These are phyloP conservation scores for Halichoeres trimaculatus DNA, from an alignment of 2,113 vertebrate species.

Conservation along the genomic window DNA sequence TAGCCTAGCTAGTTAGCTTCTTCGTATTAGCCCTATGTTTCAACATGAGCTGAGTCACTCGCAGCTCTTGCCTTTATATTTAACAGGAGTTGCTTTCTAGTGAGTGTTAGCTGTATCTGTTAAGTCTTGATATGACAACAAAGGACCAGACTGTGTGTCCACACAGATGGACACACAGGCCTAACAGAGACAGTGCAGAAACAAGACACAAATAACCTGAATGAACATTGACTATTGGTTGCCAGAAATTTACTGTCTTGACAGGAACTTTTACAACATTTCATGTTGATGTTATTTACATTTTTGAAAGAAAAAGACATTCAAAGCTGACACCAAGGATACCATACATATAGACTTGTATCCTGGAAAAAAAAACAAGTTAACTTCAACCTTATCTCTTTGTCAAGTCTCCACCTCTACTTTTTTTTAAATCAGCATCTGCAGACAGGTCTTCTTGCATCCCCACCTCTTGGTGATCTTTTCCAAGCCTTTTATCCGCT, in stretches of 20 bases:
- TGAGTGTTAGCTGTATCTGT: too few relatives aligned
- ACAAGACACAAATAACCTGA: too few relatives aligned
- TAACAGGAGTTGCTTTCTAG: too few relatives aligned
- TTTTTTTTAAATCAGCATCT: conserved; percentile 35
- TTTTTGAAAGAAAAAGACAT: too few relatives aligned
- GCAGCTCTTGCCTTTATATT: neutral
- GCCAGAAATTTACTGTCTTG: too few relatives aligned
- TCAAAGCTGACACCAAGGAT: neutral
- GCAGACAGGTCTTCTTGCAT: conserved; percentile 10
- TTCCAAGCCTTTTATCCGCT: conserved; percentile 53
- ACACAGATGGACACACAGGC: too few relatives aligned
- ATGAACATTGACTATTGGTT: too few relatives aligned
- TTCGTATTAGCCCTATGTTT: neutral
- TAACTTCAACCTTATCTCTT: neutral
- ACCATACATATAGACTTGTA: neutral
- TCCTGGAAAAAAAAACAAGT: conserved; percentile 1
- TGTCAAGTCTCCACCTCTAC: neutral
- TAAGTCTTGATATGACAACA: too few relatives aligned
- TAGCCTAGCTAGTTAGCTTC: neutral
- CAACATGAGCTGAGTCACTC: neutral
- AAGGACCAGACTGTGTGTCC: too few relatives aligned
- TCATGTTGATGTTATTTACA: too few relatives aligned
- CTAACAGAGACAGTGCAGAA: too few relatives aligned
- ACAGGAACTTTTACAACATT: too few relatives aligned
- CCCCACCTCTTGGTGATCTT: conserved; percentile 41